Base-by-base conservation (phyloP, 37 sponge, comb jelly and placozoan genomes). In the Amphimedon queenslandica region DNA sequence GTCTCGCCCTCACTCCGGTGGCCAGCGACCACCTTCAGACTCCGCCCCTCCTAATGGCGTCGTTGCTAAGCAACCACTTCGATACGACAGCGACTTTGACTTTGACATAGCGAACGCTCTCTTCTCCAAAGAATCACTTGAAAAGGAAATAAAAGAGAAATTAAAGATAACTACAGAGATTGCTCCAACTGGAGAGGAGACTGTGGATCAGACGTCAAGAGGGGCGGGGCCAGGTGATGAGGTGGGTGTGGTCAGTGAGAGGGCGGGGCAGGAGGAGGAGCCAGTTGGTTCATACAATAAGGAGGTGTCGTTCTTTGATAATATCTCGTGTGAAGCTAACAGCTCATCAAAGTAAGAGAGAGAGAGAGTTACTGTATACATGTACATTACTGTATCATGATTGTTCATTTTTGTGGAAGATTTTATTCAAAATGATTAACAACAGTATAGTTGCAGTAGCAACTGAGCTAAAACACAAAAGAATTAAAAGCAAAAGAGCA, bases 281-380 rank as follows among this genome's bases (percentile, higher is more conserved):
- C n/a, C n/a, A n/a, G n/a, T n/a, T n/a, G n/a, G n/a, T n/a, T n/a
- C n/a, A n/a, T 95, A 98, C 61, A 87, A 95, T 77, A 92, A 87
- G 66, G 64, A 73, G 16, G 86, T 80, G 66, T 95, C 95, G 21
- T 98, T 98, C 81, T 98, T 98, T 81, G 99, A 98, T 43, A 88
- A 42, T 47, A 94, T 98, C 20, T 82, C 89, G 8, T 80, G 84
- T 67, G 94, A 88, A 60, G 37, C 64, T 23, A 77, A 66, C 53
- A 77, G 67, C 23, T 64, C 79, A 18, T 18, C 53, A 47, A 47
- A 8, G 8, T 18, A 47, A 8, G 13, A 31, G 80, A 63, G 40
- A 41, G 61, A 20, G 67, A 74, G 64, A 57, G 71, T 80, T 83
- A 42, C 31, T 29, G 35, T 39, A 18, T 38, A 68, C 28, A 30